A percentile compares a stretch with the other conserved stretches of the same genome.
Evolutionary conservation across 2,113 vertebrate species (phyloP).

Genomic region (Takifugu bimaculatus): DNA sequence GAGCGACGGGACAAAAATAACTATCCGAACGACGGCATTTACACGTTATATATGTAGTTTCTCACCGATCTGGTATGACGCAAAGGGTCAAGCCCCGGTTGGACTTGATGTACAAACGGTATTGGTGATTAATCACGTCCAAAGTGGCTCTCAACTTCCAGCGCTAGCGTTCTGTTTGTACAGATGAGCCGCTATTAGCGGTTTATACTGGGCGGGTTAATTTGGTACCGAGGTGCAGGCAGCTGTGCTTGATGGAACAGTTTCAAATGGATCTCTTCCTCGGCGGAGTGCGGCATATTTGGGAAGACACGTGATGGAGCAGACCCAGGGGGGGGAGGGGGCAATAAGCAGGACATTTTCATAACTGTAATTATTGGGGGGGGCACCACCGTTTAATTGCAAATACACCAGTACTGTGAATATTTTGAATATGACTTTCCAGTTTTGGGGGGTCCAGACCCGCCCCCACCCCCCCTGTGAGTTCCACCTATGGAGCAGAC

Average conservation of each 20-base stretch:
- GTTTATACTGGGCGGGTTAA: conserved; percentile 2
- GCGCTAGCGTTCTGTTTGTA: conserved; percentile 5
- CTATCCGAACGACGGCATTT: conserved; percentile 36
- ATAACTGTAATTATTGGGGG: too few relatives aligned
- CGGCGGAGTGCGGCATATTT: neutral
- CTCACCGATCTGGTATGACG: neutral
- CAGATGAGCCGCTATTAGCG: conserved; percentile 41
- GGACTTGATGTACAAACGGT: conserved; percentile 9
- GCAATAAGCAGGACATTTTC: too few relatives aligned
- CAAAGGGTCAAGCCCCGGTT: conserved; percentile 43
- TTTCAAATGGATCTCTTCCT: conserved; percentile 11
- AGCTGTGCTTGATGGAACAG: conserved; percentile 13
- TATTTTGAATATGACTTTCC: too few relatives aligned
- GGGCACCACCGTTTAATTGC: too few relatives aligned
- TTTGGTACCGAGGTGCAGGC: neutral
- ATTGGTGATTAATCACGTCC: conserved; percentile 32
- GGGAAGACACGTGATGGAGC: conserved; percentile 34
- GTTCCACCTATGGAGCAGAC: conserved; percentile 14
- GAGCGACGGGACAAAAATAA: conserved; percentile 57
- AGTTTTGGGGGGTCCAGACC: too few relatives aligned
- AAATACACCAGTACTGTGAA: too few relatives aligned
- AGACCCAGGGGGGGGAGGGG: conserved; percentile 3
- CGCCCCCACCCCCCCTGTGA: too few relatives aligned
- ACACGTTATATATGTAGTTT: neutral
- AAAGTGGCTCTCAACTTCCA: conserved; percentile 39